Conservation (phyloP, 1,140 invertebrate species). For the Drosophila varians region DNA sequence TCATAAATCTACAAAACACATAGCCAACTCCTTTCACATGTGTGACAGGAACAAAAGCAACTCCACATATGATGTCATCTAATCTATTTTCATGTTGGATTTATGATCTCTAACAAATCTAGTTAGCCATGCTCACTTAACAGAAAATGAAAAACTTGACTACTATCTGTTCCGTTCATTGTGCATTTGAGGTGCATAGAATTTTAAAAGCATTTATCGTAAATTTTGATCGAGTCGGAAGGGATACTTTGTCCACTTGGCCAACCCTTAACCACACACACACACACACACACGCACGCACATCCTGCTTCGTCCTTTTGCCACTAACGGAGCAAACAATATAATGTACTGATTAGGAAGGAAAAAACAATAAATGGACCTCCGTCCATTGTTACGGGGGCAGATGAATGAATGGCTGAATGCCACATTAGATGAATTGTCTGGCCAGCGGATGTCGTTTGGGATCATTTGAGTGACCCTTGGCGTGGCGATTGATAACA, state of each 20-base stretch:
- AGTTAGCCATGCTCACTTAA: constrained; percentile 80
- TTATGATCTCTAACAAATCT: constrained; percentile 82
- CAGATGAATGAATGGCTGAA: constrained; percentile 33
- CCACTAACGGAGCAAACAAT: constrained; percentile 43
- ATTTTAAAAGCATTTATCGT: constrained; percentile 83
- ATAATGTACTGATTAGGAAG: constrained; percentile 67
- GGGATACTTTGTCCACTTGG: constrained; percentile 44
- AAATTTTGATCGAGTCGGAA: constrained; percentile 75
- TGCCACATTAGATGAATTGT: constrained; percentile 30
- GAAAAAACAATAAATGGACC: constrained; percentile 77
- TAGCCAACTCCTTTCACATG: constrained; percentile 64
- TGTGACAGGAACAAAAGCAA: constrained; percentile 25
- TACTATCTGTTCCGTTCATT: constrained; percentile 22
- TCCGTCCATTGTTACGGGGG: constrained; percentile 28
- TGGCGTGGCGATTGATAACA: constrained; percentile 8
- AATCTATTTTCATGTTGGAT: constrained; percentile 68
- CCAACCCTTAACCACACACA: constrained; percentile 70
- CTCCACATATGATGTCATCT: constrained; percentile 62
- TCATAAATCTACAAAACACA: constrained; percentile 29
- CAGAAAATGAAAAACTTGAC: constrained; percentile 65
- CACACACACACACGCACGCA: constrained; percentile 54
- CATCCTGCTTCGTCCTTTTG: constrained; percentile 43
- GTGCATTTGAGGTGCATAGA: constrained; percentile 65
- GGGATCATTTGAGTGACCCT: constrained; percentile 71
- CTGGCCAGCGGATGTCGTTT: constrained; percentile 73